phyloP scores from a whole-genome alignment of 2,797 vertebrate genomes.

The Mormyrus proboscirostris region DNA sequence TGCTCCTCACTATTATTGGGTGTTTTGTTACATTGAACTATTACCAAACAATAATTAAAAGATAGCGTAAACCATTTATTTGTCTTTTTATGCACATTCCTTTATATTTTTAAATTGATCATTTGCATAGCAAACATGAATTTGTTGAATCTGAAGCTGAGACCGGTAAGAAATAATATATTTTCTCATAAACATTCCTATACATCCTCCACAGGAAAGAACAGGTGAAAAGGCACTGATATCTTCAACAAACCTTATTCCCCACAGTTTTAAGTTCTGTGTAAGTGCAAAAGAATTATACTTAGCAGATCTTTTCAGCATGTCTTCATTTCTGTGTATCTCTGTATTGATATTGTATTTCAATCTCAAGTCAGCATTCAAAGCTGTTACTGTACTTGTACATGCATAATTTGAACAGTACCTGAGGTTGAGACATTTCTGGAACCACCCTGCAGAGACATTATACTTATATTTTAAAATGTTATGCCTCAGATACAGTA shows the following conservation, averaged over 20 bases:
- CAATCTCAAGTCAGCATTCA: background rate
- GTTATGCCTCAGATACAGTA: background rate
- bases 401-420: background rate
- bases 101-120: constrained; percentile 33
- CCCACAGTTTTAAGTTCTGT: background rate
- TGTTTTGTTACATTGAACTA: constrained; percentile 40
- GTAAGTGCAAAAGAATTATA: background rate
- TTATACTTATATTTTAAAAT: background rate
- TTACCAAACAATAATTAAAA: constrained; percentile 54
- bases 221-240: background rate
- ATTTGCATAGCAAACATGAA: constrained; percentile 28
- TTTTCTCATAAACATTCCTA: background rate
- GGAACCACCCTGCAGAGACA: background rate
- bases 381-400: background rate
- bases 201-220: background rate
- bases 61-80: constrained; percentile 49
- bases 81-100: constrained; percentile 31
- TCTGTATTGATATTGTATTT: background rate
- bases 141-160: constrained; percentile 26
- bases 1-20: constrained; percentile 41
- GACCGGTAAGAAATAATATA: background rate
- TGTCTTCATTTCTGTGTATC: background rate
- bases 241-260: background rate
- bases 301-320: background rate
- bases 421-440: constrained; percentile 5